phyloP scores from a whole-genome alignment of 1,140 invertebrate species.

The Atta texana region DNA sequence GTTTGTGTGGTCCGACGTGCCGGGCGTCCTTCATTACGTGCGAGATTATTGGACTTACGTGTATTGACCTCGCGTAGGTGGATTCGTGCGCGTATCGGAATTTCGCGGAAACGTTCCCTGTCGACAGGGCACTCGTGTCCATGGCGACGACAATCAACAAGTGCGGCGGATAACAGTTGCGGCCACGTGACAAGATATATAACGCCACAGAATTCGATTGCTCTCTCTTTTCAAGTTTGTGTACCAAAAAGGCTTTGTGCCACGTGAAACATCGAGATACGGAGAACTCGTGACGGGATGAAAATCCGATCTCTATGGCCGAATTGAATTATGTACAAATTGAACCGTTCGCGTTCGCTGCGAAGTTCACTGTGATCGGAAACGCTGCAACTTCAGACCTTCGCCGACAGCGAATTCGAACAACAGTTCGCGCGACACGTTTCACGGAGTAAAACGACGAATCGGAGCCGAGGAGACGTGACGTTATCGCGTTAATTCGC shows the following conservation, averaged over 20 bases:
- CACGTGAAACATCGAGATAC: background rate
- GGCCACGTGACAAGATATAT: conserved; percentile 40
- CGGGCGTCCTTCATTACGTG: background rate
- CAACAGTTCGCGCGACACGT: background rate
- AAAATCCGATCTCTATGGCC: background rate
- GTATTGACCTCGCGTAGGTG: background rate
- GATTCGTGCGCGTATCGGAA: background rate
- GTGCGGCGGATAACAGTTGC: conserved; percentile 27
- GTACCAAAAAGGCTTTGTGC: background rate
- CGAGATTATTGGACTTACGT: background rate
- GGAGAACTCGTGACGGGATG: background rate
- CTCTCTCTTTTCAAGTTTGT: background rate
- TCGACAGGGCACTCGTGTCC: background rate
- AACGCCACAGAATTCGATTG: background rate
- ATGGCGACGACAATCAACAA: conserved; percentile 44
- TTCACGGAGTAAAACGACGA: background rate
- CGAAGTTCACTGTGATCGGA: background rate
- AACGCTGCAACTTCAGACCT: background rate
- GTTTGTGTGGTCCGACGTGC: background rate
- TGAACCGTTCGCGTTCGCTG: background rate
- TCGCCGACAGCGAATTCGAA: too few species aligned
- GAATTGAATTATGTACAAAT: background rate
- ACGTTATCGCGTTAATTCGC: conserved; percentile 10
- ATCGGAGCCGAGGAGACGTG: background rate
- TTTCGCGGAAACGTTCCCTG: background rate